These are phyloP conservation scores for Echinometra lucunter DNA, from an alignment of 53 echinoderm and acorn worm genomes.

Conservation along the genomic window DNA sequence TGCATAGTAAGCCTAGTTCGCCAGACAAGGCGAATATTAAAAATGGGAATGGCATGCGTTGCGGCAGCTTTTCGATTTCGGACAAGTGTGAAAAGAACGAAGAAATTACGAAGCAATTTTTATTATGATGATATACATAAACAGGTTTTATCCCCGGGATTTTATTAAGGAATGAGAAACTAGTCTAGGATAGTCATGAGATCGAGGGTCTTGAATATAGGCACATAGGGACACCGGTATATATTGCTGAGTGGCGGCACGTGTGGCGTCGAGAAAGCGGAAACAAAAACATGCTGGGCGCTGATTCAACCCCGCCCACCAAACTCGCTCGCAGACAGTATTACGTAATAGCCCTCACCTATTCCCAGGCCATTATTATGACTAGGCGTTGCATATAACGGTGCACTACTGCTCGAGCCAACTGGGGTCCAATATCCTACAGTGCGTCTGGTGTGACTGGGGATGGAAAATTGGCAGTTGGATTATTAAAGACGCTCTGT, in stretches of 20 bases:
- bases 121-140: background rate
- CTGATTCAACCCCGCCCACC: background rate
- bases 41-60: background rate
- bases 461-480: too few species aligned
- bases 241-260: too few species aligned
- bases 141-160: too few species aligned
- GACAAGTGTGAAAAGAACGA: background rate
- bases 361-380: background rate
- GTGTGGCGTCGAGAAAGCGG: background rate
- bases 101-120: background rate
- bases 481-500: too few species aligned
- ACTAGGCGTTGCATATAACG: background rate
- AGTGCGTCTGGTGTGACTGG: too few species aligned
- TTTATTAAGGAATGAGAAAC: background rate
- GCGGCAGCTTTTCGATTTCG: conserved; percentile 17
- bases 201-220: too few species aligned
- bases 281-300: background rate
- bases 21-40: background rate
- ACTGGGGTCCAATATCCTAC: too few species aligned
- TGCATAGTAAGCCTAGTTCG: background rate
- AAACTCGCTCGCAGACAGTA: background rate
- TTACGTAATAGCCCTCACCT: background rate
- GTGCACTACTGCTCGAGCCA: too few species aligned
- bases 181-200: too few species aligned
- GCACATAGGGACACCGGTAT: too few species aligned